These are phyloP conservation scores for Brachyhypopomus occidentalis DNA, from an alignment of 2,113 vertebrate genomes.

Conservation along the genomic window DNA sequence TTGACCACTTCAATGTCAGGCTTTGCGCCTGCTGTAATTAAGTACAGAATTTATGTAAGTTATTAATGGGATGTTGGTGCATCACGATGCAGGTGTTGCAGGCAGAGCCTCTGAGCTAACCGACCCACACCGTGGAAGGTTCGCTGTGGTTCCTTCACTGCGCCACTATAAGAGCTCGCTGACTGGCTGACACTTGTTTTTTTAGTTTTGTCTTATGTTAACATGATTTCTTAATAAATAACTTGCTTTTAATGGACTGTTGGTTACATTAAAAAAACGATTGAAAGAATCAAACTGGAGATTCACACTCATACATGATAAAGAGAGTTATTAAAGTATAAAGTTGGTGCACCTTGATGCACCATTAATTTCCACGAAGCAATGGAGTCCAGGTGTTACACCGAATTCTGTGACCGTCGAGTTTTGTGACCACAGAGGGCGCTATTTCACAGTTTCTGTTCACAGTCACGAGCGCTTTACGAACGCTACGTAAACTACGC, in stretches of 20 bases:
- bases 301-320: no score
- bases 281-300: no score
- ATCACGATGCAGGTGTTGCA: slow-evolving; percentile 42
- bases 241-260: slow-evolving; percentile 60
- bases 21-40: slow-evolving; percentile 77
- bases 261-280: not conserved
- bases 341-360: no score
- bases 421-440: no score
- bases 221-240: slow-evolving; percentile 76
- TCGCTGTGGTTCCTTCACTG: slow-evolving; percentile 40
- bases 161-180: slow-evolving; percentile 50
- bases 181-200: slow-evolving; percentile 58
- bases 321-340: no score
- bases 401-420: no score
- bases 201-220: slow-evolving; percentile 73
- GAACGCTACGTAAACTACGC: no score
- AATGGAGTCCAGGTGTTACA: no score
- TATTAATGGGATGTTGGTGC: slow-evolving; percentile 68
- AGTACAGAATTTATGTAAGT: slow-evolving; percentile 85
- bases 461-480: no score
- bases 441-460: no score
- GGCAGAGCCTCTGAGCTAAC: slow-evolving; percentile 13
- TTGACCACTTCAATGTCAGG: slow-evolving; percentile 59
- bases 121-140: slow-evolving; percentile 29
- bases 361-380: no score